phyloP scores from a whole-genome alignment of 2,888 invertebrate genomes.

The Philopedon plagiatum region DNA sequence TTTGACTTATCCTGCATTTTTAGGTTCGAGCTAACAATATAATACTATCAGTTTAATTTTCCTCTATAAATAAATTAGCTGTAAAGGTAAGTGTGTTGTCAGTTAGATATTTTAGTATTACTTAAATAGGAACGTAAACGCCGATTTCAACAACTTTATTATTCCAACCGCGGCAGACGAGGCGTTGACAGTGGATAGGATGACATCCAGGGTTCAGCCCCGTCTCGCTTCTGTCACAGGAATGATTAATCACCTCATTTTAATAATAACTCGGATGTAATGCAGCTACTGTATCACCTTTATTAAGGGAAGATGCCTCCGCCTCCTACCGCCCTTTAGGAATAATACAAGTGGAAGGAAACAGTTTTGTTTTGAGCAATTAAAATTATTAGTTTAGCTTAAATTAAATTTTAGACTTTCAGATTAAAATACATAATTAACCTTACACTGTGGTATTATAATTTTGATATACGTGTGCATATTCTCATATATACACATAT shows the following conservation, averaged over 20 bases:
- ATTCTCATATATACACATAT: not conserved
- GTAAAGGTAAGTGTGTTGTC: not conserved
- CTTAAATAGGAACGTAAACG: not conserved
- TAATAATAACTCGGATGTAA: conserved; percentile 69
- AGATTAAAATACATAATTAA: not conserved
- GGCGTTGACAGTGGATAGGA: conserved; percentile 46
- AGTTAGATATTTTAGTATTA: not conserved
- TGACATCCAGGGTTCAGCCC: conserved; percentile 51
- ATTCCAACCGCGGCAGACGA: conserved; percentile 31
- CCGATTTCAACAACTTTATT: conserved; percentile 45
- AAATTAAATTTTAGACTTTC: not conserved
- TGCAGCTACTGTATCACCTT: conserved; percentile 68
- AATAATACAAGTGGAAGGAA: conserved; percentile 61
- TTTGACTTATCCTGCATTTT: too few relatives aligned
- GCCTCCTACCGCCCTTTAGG: conserved; percentile 42
- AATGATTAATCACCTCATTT: conserved; percentile 70
- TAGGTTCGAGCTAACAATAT: too few relatives aligned
- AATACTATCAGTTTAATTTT: too few relatives aligned
- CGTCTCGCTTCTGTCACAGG: conserved; percentile 66
- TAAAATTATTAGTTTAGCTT: conserved; percentile 48
- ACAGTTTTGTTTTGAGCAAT: conserved; percentile 62
- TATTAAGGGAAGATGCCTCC: conserved; percentile 64
- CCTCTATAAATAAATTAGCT: too few relatives aligned
- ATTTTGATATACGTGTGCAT: not conserved
- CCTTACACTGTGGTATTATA: too few relatives aligned